phyloP scores from a whole-genome alignment of 2,113 vertebrate genomes.

The Prietella phreatophila region DNA sequence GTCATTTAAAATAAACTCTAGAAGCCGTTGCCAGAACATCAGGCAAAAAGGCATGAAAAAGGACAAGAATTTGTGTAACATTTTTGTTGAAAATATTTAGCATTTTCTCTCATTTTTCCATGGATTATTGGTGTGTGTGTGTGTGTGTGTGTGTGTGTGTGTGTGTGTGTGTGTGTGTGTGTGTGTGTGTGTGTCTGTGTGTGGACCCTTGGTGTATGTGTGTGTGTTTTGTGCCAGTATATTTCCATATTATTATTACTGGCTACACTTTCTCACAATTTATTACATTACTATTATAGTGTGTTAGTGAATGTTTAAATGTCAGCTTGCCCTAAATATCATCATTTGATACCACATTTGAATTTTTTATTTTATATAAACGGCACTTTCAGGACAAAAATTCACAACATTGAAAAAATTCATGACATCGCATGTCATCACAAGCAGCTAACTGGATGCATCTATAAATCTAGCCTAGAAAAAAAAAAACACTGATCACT shows the following conservation, averaged over 20 bases:
- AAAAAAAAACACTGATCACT: background rate
- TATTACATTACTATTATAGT: background rate
- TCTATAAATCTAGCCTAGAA: background rate
- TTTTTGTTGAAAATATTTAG: background rate
- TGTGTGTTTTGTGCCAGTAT: background rate
- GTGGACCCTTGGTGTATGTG: too few species aligned
- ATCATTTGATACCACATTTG: background rate
- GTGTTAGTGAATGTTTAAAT: background rate
- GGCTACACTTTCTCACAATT: background rate
- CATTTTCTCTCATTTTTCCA: background rate
- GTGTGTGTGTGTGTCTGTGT: background rate
- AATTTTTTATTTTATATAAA: background rate
- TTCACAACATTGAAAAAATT: background rate
- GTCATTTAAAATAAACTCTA: background rate
- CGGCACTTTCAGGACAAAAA: background rate
- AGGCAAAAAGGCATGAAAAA: conserved; percentile 1
- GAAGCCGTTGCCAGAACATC: background rate
- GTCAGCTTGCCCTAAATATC: background rate
- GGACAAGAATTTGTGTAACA: background rate
- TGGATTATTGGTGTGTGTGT: background rate
- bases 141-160: background rate
- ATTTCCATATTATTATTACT: background rate
- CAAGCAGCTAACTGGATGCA: background rate
- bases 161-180: too few species aligned
- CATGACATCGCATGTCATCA: too few species aligned